These are phyloP conservation scores for Genyomyrus donnyi DNA, from an alignment of 2,113 vertebrate species.

Conservation along the genomic window DNA sequence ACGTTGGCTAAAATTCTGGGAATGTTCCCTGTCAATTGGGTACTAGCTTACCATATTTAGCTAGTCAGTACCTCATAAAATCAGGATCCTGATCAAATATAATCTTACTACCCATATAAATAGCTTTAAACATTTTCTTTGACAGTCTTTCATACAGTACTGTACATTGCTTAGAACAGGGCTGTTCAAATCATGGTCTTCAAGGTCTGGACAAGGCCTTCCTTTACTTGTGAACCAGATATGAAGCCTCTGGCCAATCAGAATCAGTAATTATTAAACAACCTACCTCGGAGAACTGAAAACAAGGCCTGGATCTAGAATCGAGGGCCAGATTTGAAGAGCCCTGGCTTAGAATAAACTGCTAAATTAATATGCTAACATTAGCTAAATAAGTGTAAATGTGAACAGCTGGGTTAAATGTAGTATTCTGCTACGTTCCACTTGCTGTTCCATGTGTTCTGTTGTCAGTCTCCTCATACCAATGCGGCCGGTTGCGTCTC, in stretches of 20 bases:
- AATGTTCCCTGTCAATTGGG: neutral
- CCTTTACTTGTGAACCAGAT: too few species aligned
- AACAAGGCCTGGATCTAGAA: too few species aligned
- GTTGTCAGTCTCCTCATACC: neutral
- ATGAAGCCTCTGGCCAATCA: too few species aligned
- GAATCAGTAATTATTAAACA: too few species aligned
- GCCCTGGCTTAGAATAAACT: neutral
- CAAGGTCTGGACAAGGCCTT: too few species aligned
- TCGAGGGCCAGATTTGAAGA: too few species aligned
- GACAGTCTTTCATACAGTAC: neutral
- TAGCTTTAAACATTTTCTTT: neutral
- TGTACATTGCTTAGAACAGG: neutral
- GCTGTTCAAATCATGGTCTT: too few species aligned
- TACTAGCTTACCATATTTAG: neutral
- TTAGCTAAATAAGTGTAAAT: neutral
- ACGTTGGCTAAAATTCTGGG: neutral
- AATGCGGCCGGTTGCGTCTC: constrained; percentile 10
- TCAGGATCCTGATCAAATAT: neutral
- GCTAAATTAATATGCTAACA: neutral
- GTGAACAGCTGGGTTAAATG: neutral
- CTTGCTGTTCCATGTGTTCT: neutral
- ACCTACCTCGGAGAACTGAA: too few species aligned
- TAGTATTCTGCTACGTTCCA: neutral
- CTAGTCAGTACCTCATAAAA: neutral
- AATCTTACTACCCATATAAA: neutral